Evolutionary conservation across 2,797 vertebrate genomes (phyloP), one percentile per base, ranked within the genome.

Genomic region (Tokudaia muenninki): DNA sequence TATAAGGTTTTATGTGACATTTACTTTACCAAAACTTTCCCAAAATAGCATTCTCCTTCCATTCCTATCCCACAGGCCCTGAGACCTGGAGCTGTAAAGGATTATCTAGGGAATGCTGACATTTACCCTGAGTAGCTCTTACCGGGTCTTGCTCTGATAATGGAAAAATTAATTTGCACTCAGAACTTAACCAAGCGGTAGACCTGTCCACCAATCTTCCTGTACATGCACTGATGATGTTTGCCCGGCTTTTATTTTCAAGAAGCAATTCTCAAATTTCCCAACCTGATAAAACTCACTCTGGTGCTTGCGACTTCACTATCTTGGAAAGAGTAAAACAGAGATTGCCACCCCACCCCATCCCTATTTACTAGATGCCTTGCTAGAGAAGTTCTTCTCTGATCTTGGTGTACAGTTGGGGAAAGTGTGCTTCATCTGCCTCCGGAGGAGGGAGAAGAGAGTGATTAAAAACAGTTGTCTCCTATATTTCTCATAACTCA

Each of bases 181-280:
- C 87, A 67, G 52, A 74, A 91, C 26, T 95, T 93, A 88, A 93
- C 65, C 59, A 37, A 86, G 70, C 92, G 24, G 17, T 52, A n/a
- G 96, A 72, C 4, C 61, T 82, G 44, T 57, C 14, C 37, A 2
- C 21, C 82, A 74, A 12, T 72, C 21, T 31, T 74, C 1, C 52
- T 11, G 17, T 61, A 0, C 47, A 92, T 67, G 91, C 65, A 93
- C 87, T 81, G 90, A 88, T 59, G 50, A 70, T 59, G 57, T 34
- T 80, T 96, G 12, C 22, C 22, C 5, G 14, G 14, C 77, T 92
- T 37, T 81, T 41, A 21, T 55, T 83, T 96, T 75, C 5, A 67
- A 81, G 6, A 24, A 83, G 29, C 87, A 77, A 84, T 52, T 17
- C 31, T 50, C 93, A 11, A 16, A 61, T 44, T 61, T 81, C 7